Percentiles rank a stretch among this genome's conserved stretches.
Evolutionary conservation across 2,113 vertebrate species (phyloP).

Genomic region (Prunella fulvescens): DNA sequence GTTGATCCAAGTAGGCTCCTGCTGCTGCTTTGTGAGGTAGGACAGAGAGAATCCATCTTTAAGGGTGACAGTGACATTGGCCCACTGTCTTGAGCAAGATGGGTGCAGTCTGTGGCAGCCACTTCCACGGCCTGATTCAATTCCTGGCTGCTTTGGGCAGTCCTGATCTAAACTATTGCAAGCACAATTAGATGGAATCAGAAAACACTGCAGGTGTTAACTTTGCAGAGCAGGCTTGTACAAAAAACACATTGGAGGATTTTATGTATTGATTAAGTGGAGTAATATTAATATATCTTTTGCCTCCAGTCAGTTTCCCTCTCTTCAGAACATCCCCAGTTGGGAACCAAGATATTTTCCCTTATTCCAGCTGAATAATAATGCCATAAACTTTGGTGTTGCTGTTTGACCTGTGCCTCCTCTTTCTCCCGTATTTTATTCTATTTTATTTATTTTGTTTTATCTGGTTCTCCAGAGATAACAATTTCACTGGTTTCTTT

Average conservation of each 20-base stretch:
- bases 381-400: constrained; percentile 66
- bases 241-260: constrained; percentile 72
- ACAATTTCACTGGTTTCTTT: constrained; percentile 36
- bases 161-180: background rate
- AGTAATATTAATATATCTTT: constrained; percentile 81
- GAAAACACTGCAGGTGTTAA: constrained; percentile 66
- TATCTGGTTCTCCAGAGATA: constrained; percentile 60
- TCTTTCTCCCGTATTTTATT: constrained; percentile 7
- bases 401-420: constrained; percentile 65
- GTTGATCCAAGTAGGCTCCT: background rate
- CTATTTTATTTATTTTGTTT: constrained; percentile 39
- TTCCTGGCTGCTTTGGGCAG: background rate
- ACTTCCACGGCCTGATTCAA: rapidly evolving
- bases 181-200: constrained; percentile 55
- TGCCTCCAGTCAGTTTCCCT: constrained; percentile 74
- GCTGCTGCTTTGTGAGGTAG: background rate
- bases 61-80: background rate
- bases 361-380: constrained; percentile 73
- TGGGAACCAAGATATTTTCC: constrained; percentile 68
- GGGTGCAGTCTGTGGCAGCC: background rate
- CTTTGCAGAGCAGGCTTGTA: constrained; percentile 57
- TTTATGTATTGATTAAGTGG: constrained; percentile 82
- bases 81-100: background rate
- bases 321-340: constrained; percentile 71
- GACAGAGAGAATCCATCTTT: background rate